Evolutionary conservation across 2,888 invertebrate species (phyloP).

Genomic region (Serrognathus titanus): DNA sequence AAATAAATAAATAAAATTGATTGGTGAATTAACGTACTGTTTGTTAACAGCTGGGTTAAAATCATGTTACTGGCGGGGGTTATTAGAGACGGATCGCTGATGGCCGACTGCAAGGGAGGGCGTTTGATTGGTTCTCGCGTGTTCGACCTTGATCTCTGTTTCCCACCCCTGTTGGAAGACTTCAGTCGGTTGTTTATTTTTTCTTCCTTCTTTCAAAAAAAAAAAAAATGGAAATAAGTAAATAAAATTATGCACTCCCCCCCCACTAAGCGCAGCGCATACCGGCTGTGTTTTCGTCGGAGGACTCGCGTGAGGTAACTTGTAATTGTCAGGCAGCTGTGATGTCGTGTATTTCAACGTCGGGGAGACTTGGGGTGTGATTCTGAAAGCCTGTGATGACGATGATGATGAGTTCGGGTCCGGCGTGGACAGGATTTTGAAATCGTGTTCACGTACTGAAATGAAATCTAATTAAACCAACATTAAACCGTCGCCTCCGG

Average conservation of each 20-base stretch:
- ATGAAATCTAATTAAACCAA: not conserved
- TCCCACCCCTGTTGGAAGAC: conserved; percentile 38
- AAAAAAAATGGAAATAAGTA: conserved; percentile 5
- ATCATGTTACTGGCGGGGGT: conserved; percentile 60
- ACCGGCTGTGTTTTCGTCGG: conserved; percentile 6
- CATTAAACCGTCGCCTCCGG: too few relatives aligned
- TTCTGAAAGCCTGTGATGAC: conserved; percentile 37
- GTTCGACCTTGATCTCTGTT: conserved; percentile 54
- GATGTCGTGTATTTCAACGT: conserved; percentile 41
- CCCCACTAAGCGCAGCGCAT: not conserved
- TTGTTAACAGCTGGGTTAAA: conserved; percentile 78
- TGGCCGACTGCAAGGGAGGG: conserved; percentile 67
- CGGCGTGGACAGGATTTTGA: conserved; percentile 28
- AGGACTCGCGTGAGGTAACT: conserved; percentile 10
- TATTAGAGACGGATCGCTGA: conserved; percentile 71
- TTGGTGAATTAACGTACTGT: conserved; percentile 53
- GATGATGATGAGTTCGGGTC: conserved; percentile 16
- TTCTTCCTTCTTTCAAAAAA: conserved; percentile 25
- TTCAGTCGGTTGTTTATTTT: conserved; percentile 30
- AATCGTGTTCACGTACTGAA: conserved; percentile 12
- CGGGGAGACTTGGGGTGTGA: conserved; percentile 32
- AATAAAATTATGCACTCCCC: too few relatives aligned
- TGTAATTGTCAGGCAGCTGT: conserved; percentile 33
- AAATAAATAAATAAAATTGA: conserved; percentile 1
- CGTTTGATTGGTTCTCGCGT: conserved; percentile 52